phyloP scores from a whole-genome alignment of 2,888 invertebrate species.

The Volucella bombylans region DNA sequence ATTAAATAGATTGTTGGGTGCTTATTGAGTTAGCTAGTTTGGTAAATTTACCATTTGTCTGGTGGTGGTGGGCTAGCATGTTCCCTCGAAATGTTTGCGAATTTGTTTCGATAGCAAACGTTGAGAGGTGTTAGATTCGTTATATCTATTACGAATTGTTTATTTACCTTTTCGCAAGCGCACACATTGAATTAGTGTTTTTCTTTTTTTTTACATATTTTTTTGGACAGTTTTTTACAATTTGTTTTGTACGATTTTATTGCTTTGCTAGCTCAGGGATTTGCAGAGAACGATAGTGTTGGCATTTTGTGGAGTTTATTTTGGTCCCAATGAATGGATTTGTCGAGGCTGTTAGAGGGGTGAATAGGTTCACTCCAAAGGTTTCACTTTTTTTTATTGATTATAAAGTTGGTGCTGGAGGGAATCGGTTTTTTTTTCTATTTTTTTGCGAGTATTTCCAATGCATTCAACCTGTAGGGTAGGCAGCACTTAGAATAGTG shows the following conservation, averaged over 20 bases:
- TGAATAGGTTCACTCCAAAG: background rate
- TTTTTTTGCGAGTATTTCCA: too few relatives aligned
- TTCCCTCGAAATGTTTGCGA: slow-evolving; percentile 24
- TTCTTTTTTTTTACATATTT: background rate
- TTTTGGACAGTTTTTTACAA: slow-evolving; percentile 11
- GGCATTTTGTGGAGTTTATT: slow-evolving; percentile 2
- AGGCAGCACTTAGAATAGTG: too few relatives aligned
- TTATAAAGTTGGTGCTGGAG: too few relatives aligned
- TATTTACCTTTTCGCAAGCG: slow-evolving; percentile 4
- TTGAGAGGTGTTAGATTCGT: slow-evolving; percentile 47
- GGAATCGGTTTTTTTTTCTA: background rate
- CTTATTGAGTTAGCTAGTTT: slow-evolving; percentile 33
- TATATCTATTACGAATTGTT: slow-evolving; percentile 32
- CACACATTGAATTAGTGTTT: background rate
- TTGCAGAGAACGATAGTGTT: slow-evolving; percentile 11
- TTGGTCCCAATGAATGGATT: background rate
- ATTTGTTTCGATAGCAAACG: slow-evolving; percentile 39
- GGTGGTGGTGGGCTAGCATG: slow-evolving; percentile 4
- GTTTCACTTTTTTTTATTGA: slow-evolving; percentile 3
- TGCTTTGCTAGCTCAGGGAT: slow-evolving; percentile 21
- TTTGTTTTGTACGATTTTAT: background rate
- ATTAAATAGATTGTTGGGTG: slow-evolving; percentile 51
- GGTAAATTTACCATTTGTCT: slow-evolving; percentile 12
- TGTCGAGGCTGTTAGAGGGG: background rate
- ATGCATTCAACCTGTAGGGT: too few relatives aligned